phyloP scores from a whole-genome alignment of 2,888 invertebrate species.

The Pecten maximus region DNA sequence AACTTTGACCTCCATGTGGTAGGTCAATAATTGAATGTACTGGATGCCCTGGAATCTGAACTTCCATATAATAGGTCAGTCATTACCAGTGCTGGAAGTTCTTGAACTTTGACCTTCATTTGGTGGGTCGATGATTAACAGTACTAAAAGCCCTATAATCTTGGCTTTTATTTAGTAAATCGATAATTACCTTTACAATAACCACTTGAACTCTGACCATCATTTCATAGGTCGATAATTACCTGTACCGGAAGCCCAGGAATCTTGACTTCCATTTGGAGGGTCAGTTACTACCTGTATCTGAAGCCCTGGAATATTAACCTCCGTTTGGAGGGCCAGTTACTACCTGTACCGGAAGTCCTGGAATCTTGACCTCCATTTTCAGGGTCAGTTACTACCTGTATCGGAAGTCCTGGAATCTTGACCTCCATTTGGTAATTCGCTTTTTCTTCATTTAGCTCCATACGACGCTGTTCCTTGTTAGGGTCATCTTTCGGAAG shows the following conservation, averaged over 20 bases:
- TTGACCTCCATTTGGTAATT: slow-evolving; percentile 54
- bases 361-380: background rate
- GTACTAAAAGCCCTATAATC: background rate
- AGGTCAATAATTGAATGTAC: too few relatives aligned
- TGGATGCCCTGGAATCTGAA: too few relatives aligned
- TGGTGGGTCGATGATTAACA: background rate
- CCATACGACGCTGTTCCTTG: slow-evolving; percentile 75
- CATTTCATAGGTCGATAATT: background rate
- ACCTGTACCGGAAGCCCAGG: background rate
- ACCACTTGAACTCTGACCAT: background rate
- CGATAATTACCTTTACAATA: background rate
- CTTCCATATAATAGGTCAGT: too few relatives aligned
- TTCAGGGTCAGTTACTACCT: background rate
- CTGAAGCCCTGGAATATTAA: background rate
- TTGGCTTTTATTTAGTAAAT: background rate
- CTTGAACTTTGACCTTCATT: background rate
- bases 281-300: background rate
- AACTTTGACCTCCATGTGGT: too few relatives aligned
- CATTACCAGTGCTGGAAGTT: too few relatives aligned
- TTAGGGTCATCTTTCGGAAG: slow-evolving; percentile 80
- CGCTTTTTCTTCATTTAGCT: slow-evolving; percentile 77
- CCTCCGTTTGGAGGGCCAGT: background rate
- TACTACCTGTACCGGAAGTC: background rate
- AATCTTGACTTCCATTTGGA: background rate
- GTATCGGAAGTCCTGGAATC: background rate